Base-by-base conservation (phyloP, 2,888 invertebrate genomes). In the Isotomurus palustris region DNA sequence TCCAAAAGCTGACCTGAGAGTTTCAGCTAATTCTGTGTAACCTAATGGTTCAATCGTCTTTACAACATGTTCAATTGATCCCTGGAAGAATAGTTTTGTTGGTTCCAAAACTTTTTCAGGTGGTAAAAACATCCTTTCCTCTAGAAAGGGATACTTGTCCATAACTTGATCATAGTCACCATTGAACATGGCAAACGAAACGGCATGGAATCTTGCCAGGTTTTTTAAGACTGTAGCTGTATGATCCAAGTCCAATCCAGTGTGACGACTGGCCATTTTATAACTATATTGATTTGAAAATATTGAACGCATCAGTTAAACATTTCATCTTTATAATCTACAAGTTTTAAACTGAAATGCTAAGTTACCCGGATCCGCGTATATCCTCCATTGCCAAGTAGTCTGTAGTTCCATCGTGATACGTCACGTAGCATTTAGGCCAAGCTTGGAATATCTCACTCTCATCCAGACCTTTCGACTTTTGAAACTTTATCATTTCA, bases 171-270 rank as follows among this genome's bases (percentile, higher is more conserved):
- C 66, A 10, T 28, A 56, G 19, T 60, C 58, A 4, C 71, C 71
- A 10, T 51, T 32, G 36, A 59, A 69, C 56, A 63, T 69, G 17
- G 62, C 68, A 25, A 38, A 69, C 0, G 68, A 68, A 12, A 66
- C 40, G 5, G 68, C 67, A 52, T 71, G 71, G 36, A 56, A 68
- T 28, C 49, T 52, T 0, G 67, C 71, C 21, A 69, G 43, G 22
- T 60, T 58, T 5, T 50, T 40, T 14, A 71, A 36, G 3, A 64
- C 63, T 1, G 62, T 22, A 2, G 32, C 21, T 2, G 47, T 35
- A 25, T 71, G 68, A 8, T 62, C 57, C 17, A 58, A 51, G 22
- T 68, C 67, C 25, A 71, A n/a, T 2, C 71, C 71, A 2, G 27
- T 14, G 1, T 28, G 14, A 8, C 71, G 64, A 43, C 54, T 67